Percentiles rank a stretch among this genome's conserved stretches.
phyloP scores from a whole-genome alignment of 2,888 invertebrate species.

The Patella caerulea region DNA sequence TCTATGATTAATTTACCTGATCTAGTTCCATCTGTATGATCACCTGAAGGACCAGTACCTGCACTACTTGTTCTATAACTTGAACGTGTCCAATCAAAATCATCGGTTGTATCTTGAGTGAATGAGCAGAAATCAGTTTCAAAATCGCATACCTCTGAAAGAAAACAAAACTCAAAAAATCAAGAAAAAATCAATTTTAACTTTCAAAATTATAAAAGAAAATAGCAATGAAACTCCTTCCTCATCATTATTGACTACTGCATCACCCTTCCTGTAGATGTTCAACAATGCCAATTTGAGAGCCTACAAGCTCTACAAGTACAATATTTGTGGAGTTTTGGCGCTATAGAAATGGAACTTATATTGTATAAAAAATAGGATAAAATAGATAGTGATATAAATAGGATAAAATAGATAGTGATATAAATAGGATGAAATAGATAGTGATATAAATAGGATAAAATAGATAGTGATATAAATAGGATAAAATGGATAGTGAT shows the following conservation, averaged over 20 bases:
- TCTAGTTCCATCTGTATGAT: slow-evolving; percentile 51
- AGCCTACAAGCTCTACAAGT: too few relatives aligned
- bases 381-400: too few relatives aligned
- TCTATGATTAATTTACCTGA: slow-evolving; percentile 38
- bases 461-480: too few relatives aligned
- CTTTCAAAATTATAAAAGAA: background rate
- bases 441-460: too few relatives aligned
- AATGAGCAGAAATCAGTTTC: slow-evolving; percentile 59
- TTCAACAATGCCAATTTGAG: background rate
- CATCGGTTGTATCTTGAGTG: slow-evolving; percentile 54
- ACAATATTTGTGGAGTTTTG: too few relatives aligned
- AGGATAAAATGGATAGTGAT: too few relatives aligned
- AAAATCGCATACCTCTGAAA: slow-evolving; percentile 57
- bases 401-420: too few relatives aligned
- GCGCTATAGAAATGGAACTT: too few relatives aligned
- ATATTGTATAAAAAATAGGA: too few relatives aligned
- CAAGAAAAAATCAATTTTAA: background rate
- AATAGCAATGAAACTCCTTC: background rate
- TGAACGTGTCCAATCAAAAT: slow-evolving; percentile 52
- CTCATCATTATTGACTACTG: background rate
- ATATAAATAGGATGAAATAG: too few relatives aligned
- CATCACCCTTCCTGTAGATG: slow-evolving; percentile 24
- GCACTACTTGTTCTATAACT: slow-evolving; percentile 35
- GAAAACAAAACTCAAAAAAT: background rate
- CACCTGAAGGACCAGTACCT: slow-evolving; percentile 49